Evolutionary conservation across 2,888 invertebrate species (phyloP), one percentile per base, ranked within the genome.

Genomic region (Phortica okadai): DNA sequence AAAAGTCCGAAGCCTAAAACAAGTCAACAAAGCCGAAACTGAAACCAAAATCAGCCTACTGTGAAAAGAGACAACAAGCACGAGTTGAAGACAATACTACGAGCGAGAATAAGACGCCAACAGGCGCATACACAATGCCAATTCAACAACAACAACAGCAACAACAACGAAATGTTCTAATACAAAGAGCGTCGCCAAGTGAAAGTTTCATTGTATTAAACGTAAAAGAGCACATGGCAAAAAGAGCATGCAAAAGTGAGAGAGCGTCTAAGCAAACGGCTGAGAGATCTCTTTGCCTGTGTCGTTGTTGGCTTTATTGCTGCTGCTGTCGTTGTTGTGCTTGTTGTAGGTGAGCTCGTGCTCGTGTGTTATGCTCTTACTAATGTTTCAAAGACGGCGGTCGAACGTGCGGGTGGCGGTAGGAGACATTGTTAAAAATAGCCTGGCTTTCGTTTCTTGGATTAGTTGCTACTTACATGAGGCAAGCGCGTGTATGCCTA

Each of bases 381-480:
- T 33, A 33, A 33, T 33, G 33, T 33, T 33, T 33, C 4, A 33
- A 33, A 33, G 33, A 5, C 33, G 4, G 33, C 33, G 33, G 4
- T 4, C 3, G 33, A 5, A 45, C 72, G 33, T 33, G 33, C 33
- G 33, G 33, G 33, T 5, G 33, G 33, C 33, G 66, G 76, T 78
- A 58, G 73, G 77, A 62, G 74, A 70, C 74, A 80, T 82, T 85
- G 86, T 84, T 85, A 86, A 85, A 85, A 85, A 85, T 83, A 85
- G 86, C 85, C 14, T 80, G 78, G 83, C 82, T 83, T 64, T 33
- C 82, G 83, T 50, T 50, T 8, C 50, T 50, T 85, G 85, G 85
- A 85, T 85, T 85, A 85, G 83, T 81, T 81, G 78, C 82, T 79
- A 67, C 58, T 74, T 50, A 76, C 73, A 76, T 78, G 83, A 82